These are phyloP conservation scores for Bombus breviceps DNA, from an alignment of 1,140 invertebrate genomes.

Conservation along the genomic window DNA sequence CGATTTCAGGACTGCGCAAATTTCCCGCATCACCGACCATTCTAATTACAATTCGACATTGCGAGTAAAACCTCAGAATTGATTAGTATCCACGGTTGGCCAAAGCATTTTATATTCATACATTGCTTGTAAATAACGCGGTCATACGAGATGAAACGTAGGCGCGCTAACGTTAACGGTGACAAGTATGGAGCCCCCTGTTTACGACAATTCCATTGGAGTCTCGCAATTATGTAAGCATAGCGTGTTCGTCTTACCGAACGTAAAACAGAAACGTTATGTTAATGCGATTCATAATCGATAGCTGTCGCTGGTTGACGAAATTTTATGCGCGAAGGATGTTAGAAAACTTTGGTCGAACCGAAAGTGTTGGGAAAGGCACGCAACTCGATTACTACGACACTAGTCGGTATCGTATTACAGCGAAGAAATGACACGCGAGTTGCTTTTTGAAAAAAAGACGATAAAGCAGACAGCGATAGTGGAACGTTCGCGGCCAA, in stretches of 20 bases:
- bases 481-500: not conserved
- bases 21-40: conserved; percentile 15
- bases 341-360: too few species aligned
- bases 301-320: not conserved
- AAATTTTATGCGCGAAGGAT: not conserved
- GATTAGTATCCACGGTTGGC: not conserved
- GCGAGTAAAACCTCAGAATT: not conserved
- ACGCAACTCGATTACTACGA: not conserved
- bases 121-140: not conserved
- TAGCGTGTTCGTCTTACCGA: conserved; percentile 32
- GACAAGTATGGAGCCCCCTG: not conserved
- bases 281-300: conserved; percentile 26
- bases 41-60: conserved; percentile 15
- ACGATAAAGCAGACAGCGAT: not conserved
- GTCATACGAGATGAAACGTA: not conserved
- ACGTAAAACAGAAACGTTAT: conserved; percentile 43
- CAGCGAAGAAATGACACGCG: not conserved
- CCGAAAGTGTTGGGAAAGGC: too few species aligned
- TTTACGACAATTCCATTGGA: conserved; percentile 6
- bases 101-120: not conserved
- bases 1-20: not conserved
- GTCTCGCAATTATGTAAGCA: conserved; percentile 38
- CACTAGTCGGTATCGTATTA: not conserved
- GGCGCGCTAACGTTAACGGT: not conserved
- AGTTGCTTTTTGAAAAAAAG: not conserved